phyloP scores from a whole-genome alignment of 53 echinoderm and acorn worm species.

The Holothuria leucospilota region DNA sequence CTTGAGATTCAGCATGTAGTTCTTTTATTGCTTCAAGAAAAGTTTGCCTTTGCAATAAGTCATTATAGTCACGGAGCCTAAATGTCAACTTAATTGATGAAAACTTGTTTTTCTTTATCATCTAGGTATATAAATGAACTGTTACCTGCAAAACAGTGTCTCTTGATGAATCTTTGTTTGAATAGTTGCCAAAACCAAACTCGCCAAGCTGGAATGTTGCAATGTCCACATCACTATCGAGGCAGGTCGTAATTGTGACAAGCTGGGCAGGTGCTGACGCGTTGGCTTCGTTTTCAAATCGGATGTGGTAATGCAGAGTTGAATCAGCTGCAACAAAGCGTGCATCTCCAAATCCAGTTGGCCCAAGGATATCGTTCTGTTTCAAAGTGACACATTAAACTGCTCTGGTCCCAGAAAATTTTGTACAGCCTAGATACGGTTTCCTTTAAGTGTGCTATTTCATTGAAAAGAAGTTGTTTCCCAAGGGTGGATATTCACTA shows the following conservation, averaged over 20 bases:
- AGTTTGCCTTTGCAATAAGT: no score
- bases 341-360: conserved; percentile 51
- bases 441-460: not conserved
- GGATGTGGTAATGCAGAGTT: conserved; percentile 7
- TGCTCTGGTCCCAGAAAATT: no score
- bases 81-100: no score
- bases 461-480: no score
- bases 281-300: conserved; percentile 57
- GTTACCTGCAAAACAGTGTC: conserved; percentile 8
- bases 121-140: no score
- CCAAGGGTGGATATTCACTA: no score
- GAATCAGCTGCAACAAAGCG: conserved; percentile 26
- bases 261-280: conserved; percentile 61
- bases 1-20: no score
- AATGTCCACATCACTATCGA: conserved; percentile 29
- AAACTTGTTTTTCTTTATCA: no score
- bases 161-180: not conserved
- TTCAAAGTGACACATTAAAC: not conserved
- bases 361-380: conserved; percentile 58
- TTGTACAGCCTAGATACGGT: no score
- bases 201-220: conserved; percentile 35
- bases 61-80: no score
- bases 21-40: no score
- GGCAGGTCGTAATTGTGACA: conserved; percentile 15
- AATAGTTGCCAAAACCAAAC: conserved; percentile 50